Conservation (phyloP, 1,140 invertebrate genomes). For the Listronotus bonariensis region DNA sequence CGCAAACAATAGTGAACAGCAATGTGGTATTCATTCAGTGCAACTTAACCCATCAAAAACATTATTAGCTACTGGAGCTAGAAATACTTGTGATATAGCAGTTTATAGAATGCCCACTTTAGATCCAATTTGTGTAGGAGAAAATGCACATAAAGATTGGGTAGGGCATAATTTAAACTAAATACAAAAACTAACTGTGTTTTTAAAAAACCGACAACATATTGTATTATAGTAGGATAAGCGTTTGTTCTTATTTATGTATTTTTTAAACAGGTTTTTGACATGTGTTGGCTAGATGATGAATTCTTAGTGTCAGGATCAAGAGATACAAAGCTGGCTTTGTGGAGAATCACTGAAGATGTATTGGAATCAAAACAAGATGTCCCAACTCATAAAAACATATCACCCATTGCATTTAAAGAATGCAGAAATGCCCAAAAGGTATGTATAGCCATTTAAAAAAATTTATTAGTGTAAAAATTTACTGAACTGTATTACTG, state of each 20-base stretch:
- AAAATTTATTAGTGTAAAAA: too few relatives aligned
- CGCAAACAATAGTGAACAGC: slow-evolving; percentile 62
- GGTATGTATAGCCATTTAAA: slow-evolving; percentile 45
- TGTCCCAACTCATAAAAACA: slow-evolving; percentile 61
- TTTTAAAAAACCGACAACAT: too few relatives aligned
- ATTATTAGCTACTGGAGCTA: slow-evolving; percentile 88
- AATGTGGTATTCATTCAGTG: slow-evolving; percentile 91
- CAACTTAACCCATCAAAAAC: slow-evolving; percentile 92
- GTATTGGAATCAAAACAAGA: slow-evolving; percentile 55
- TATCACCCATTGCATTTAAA: slow-evolving; percentile 74
- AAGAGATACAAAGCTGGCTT: slow-evolving; percentile 82
- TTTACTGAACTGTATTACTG: too few relatives aligned
- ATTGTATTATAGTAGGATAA: neutral
- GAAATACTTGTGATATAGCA: slow-evolving; percentile 91
- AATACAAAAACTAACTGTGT: too few relatives aligned
- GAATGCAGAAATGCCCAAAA: slow-evolving; percentile 69
- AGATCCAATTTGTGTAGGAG: slow-evolving; percentile 93
- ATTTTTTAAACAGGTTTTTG: slow-evolving; percentile 66
- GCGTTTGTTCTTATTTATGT: slow-evolving; percentile 3
- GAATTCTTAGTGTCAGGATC: slow-evolving; percentile 93
- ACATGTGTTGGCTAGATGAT: slow-evolving; percentile 95
- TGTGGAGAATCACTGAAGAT: slow-evolving; percentile 72
- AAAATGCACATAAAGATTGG: slow-evolving; percentile 90
- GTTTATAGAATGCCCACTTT: slow-evolving; percentile 91
- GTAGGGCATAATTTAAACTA: slow-evolving; percentile 58